A percentile compares a stretch with the other conserved stretches of the same genome.
Conservation (phyloP, 2,113 vertebrate species). For the Austrofundulus limnaeus region DNA sequence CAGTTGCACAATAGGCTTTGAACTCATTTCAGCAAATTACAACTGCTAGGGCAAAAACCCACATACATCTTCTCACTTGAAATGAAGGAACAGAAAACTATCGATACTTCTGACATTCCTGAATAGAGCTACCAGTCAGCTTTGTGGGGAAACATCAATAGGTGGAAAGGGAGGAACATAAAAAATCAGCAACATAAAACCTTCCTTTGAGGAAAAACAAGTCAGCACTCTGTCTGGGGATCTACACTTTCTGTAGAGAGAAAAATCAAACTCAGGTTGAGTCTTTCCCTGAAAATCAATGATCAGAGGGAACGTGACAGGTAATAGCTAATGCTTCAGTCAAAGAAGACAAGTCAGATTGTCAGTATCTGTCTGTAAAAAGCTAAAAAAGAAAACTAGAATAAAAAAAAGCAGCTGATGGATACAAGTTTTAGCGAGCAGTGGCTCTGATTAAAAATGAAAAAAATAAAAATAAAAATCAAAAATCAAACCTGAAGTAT, state of each 20-base stretch:
- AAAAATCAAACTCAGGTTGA: conserved; percentile 45
- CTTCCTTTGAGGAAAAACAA: conserved; percentile 26
- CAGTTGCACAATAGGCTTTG: conserved; percentile 1
- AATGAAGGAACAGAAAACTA: not conserved
- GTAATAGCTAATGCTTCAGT: conserved; percentile 31
- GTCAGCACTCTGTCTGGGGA: conserved; percentile 47
- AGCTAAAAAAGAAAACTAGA: not conserved
- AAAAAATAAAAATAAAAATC: too few relatives aligned
- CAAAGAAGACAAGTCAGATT: conserved; percentile 29
- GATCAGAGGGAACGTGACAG: conserved; percentile 1
- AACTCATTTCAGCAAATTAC: conserved; percentile 28
- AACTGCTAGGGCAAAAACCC: not conserved
- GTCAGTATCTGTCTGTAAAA: not conserved
- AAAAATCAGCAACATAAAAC: conserved; percentile 29
- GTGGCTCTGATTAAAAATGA: too few relatives aligned
- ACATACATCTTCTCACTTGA: not conserved
- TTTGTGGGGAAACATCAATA: conserved; percentile 35
- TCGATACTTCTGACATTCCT: conserved; percentile 15
- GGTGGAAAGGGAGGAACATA: not conserved
- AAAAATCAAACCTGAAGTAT: too few relatives aligned
- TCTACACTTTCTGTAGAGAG: conserved; percentile 18
- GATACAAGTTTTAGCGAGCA: too few relatives aligned
- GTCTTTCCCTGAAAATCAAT: conserved; percentile 39
- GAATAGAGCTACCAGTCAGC: conserved; percentile 27
- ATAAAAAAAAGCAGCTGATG: too few relatives aligned